Evolutionary conservation across 2,888 invertebrate genomes (phyloP).

Genomic region (Drosophila tanythrix): DNA sequence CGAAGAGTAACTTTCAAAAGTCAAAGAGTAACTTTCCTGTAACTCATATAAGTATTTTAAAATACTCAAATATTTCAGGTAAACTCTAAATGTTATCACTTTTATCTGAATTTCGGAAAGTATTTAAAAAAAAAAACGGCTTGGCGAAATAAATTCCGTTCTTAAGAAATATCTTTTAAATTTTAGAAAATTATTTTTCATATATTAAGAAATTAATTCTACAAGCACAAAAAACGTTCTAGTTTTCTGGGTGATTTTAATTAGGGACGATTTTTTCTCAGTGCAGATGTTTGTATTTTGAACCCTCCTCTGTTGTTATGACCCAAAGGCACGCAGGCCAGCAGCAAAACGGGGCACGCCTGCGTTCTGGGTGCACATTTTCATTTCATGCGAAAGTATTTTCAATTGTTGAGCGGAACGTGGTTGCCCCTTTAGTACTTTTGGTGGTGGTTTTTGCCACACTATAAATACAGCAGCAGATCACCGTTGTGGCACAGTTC

Average conservation of each 20-base stretch:
- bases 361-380: conserved; percentile 61
- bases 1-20: accelerated
- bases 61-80: background rate
- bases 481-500: conserved; percentile 62
- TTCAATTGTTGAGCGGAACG: conserved; percentile 46
- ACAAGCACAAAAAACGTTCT: background rate
- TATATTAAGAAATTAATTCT: accelerated
- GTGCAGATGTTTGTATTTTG: conserved; percentile 43
- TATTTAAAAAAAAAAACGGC: too few species aligned
- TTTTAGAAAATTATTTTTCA: background rate
- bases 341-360: conserved; percentile 60
- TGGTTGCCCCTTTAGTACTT: conserved; percentile 15
- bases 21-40: accelerated
- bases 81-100: background rate
- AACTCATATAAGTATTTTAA: background rate
- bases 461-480: conserved; percentile 63
- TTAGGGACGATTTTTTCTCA: background rate
- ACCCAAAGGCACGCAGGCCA: conserved; percentile 62
- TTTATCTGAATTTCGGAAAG: background rate
- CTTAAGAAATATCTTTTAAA: background rate
- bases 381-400: conserved; percentile 73
- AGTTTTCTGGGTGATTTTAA: background rate
- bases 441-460: conserved; percentile 64
- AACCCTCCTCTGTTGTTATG: conserved; percentile 66
- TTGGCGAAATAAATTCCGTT: background rate